Evolutionary conservation across 35 echinoderm and acorn worm species (phyloP), one percentile per base, ranked within the genome.

Genomic region (Strongylocentrotus purpuratus): DNA sequence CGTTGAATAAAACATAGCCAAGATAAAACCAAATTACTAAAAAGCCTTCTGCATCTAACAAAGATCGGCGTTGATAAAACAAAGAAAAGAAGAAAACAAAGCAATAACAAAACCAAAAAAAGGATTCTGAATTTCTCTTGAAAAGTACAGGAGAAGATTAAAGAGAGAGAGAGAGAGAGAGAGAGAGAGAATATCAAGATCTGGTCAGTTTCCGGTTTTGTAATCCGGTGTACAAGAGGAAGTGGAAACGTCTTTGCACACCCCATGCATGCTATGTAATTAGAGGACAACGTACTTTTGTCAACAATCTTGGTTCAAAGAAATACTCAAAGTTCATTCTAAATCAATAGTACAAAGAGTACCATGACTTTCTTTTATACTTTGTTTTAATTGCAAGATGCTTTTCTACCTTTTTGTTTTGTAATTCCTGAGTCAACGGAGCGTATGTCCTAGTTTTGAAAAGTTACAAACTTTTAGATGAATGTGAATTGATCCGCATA

Each of bases 161-260:
- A 17, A 10, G 20, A 87, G 86, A 31, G 86, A 31, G 33, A 28
- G 45, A 89, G 12, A 45, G 87, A 89, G 20, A 45, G 87, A 89
- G 32, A 15, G 45, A 28, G 32, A 8, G 28, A n/a, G 65, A 28
- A 22, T n/a, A 8, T 78, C 28, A 78, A 78, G 65, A 78, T 78
- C 87, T 45, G 33, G 87, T 46, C 45, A 46, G 87, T 89, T 89
- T 89, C 87, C 87, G 87, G 87, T 89, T 89, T 33, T 89, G 9
- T 17, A 89, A 45, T 41, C 87, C 87, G 87, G 87, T 89, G 9
- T 8, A 11, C 2, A 9, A 20, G 28, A 78, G 22, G 65, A 78
- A n/a, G 28, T 89, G 12, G 32, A n/a, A 17, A 87, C n/a, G 32
- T 41, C 14, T 31, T 89, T 46, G 45, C 31, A 46, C 87, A 9